A percentile compares a stretch with the other conserved stretches of the same genome.
Conservation (phyloP, 2,797 vertebrate genomes). For the Jordanella pulchra region DNA sequence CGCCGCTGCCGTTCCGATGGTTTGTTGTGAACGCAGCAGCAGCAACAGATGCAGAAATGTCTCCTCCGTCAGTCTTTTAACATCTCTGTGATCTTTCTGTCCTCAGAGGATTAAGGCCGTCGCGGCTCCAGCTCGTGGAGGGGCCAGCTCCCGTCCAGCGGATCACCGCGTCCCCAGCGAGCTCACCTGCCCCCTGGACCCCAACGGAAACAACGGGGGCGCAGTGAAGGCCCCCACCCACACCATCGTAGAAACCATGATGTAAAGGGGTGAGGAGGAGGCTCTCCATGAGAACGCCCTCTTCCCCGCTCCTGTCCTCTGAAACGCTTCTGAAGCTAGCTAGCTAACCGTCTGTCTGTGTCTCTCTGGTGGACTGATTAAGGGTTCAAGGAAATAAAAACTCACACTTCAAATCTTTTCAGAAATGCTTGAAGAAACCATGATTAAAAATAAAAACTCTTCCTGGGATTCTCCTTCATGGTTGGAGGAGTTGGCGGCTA, state of each 20-base stretch:
- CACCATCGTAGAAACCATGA: conserved; percentile 98
- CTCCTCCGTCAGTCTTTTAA: not conserved
- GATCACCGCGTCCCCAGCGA: conserved; percentile 78
- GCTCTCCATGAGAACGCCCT: conserved; percentile 84
- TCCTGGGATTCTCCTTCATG: conserved; percentile 34
- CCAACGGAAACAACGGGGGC: conserved; percentile 84
- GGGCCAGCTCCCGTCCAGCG: conserved; percentile 82
- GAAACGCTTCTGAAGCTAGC: conserved; percentile 65
- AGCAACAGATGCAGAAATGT: not conserved
- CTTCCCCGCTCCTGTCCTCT: conserved; percentile 57
- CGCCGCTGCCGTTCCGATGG: too few species aligned
- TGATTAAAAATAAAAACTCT: conserved; percentile 53
- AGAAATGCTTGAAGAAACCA: conserved; percentile 41
- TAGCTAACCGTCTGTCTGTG: conserved; percentile 68
- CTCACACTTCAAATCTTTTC: conserved; percentile 61
- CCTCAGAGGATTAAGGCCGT: conserved; percentile 91
- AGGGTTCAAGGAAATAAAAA: conserved; percentile 57
- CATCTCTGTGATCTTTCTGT: not conserved
- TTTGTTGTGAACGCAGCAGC: too few species aligned
- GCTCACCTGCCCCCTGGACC: conserved; percentile 82
- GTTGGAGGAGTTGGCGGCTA: too few species aligned
- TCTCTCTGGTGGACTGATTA: conserved; percentile 73
- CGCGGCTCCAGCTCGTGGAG: conserved; percentile 87
- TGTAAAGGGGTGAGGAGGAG: conserved; percentile 82
- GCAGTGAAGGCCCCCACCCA: conserved; percentile 87